Percentiles rank a stretch among this genome's conserved stretches.
These are phyloP conservation scores for Stegostoma tigrinum DNA, from an alignment of 2,113 vertebrate species.

Conservation along the genomic window DNA sequence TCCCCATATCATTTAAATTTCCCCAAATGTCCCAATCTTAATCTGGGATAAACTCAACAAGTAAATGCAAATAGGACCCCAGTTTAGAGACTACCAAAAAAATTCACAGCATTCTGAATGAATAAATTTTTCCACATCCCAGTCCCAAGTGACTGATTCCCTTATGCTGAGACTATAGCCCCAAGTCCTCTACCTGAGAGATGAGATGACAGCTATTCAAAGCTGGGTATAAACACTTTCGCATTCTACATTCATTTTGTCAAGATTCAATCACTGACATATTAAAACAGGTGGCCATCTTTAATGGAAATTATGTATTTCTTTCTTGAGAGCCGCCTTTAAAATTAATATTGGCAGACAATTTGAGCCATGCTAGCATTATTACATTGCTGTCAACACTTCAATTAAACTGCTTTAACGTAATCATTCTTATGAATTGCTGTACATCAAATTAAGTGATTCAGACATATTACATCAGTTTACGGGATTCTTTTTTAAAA, in stretches of 20 bases:
- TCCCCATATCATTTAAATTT: not conserved
- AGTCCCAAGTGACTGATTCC: not conserved
- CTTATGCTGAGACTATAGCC: not conserved
- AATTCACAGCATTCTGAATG: not conserved
- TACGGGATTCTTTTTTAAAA: not conserved
- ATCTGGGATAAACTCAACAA: not conserved
- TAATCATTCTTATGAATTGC: conserved; percentile 18
- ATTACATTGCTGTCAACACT: conserved; percentile 24
- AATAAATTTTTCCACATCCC: not conserved
- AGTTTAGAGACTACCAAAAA: not conserved
- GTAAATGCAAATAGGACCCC: not conserved
- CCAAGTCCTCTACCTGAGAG: not conserved
- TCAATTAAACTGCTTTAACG: conserved; percentile 28
- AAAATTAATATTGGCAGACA: conserved; percentile 24
- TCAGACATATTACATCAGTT: not conserved
- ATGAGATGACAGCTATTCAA: not conserved
- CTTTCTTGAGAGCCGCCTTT: not conserved
- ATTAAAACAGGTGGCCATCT: not conserved
- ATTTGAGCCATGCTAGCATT: not conserved
- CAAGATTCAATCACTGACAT: not conserved
- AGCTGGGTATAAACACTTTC: not conserved
- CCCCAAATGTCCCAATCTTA: not conserved
- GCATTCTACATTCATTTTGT: not conserved
- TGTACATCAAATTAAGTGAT: conserved; percentile 10
- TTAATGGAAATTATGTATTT: not conserved